Conservation (phyloP, 2,888 invertebrate species). For the Amphiduros pacificus region DNA sequence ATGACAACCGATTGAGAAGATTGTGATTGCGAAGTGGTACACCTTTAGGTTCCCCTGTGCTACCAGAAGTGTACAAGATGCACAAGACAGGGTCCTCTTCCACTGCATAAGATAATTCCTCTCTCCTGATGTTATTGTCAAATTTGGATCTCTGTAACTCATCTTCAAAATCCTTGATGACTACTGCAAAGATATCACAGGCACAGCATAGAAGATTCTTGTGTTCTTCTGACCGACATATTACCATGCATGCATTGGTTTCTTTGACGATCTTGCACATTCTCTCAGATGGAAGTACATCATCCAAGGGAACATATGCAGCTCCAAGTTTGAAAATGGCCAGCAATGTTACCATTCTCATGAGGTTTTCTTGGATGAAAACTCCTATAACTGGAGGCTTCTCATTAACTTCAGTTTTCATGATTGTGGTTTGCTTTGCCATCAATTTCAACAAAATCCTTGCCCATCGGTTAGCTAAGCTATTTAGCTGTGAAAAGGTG, state of each 20-base stretch:
- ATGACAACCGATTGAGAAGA: constrained; percentile 71
- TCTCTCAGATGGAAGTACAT: neutral
- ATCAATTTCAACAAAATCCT: too few species aligned
- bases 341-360: neutral
- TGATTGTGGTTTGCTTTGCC: too few species aligned
- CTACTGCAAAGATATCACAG: neutral
- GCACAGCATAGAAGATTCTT: neutral
- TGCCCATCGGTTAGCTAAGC: too few species aligned
- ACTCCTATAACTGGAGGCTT: neutral
- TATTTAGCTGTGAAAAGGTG: too few species aligned
- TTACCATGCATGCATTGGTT: neutral
- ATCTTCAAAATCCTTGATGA: neutral
- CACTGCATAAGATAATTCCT: too few species aligned
- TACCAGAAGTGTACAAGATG: constrained; percentile 84
- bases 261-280: neutral
- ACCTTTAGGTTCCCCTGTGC: constrained; percentile 84
- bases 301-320: neutral
- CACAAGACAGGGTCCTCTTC: constrained; percentile 19
- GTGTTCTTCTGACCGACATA: neutral
- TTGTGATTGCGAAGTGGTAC: constrained; percentile 78
- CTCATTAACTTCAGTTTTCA: too few species aligned
- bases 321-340: neutral
- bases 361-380: neutral
- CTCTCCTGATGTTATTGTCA: neutral
- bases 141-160: neutral